Evolutionary conservation across 2,113 vertebrate species (phyloP), one percentile per base, ranked within the genome.

Genomic region (Ondatra zibethicus): DNA sequence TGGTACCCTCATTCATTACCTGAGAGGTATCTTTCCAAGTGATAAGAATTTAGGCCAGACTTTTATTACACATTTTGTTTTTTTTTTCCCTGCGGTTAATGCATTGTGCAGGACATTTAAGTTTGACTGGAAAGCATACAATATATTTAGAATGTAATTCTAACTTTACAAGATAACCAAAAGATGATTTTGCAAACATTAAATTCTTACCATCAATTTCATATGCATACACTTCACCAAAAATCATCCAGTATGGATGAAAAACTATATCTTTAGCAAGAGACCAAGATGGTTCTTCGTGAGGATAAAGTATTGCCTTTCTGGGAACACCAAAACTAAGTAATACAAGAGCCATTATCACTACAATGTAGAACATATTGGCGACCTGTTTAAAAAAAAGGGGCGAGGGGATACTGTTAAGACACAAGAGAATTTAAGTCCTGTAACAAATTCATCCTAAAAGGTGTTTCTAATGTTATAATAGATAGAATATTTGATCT

Each of bases 191-290:
- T 78, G 3, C 76, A 90, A 97, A 72, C 19, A 72, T 87, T 87
- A 96, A 66, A 93, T 81, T 85, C 99, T 99, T 99, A 99, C 99
- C 99, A 97, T 99, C 99, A 89, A 99, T 99, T 99, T 99, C 99
- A 98, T 99, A 99, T 12, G 99, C 99, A 95, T 99, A 99, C 97
- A 99, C 99, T 99, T 99, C 99, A 97, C 99, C 99, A 96, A 99
- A 99, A 99, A 99, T 99, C 99, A 99, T 99, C 99, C 99, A 99
- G 98, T 99, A 99, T 39, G 99, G 99, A 98, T 99, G 99, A 98
- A 99, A 99, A 94, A 99, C 99, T 98, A 99, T 99, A 95, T 99
- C 99, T 99, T 98, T 99, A 96, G 99, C 99, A 97, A 99, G 98
- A 7, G 98, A 99, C 99, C 99, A 99, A 90, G 99, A 99, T 0